Conservation (phyloP, 2,797 vertebrate species). For the Megalops cyprinoides region DNA sequence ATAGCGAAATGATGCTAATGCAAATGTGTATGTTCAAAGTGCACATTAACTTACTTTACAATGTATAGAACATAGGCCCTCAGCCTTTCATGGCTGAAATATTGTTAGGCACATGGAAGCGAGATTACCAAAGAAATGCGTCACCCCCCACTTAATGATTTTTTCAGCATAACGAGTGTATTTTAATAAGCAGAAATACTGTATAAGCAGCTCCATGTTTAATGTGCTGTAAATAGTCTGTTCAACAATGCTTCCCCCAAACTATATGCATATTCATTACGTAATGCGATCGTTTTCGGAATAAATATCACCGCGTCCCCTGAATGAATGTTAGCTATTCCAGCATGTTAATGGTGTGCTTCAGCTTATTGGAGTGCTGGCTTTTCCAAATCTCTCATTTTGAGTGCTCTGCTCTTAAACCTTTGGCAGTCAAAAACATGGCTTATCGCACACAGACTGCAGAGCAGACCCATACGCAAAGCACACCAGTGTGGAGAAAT, state of each 20-base stretch:
- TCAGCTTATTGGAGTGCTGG: conserved; percentile 26
- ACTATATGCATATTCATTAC: conserved; percentile 61
- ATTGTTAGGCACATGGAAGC: not conserved
- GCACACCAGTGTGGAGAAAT: not conserved
- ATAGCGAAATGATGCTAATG: too few species aligned
- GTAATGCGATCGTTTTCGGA: conserved; percentile 64
- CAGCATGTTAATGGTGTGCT: conserved; percentile 52
- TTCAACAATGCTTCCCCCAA: conserved; percentile 43
- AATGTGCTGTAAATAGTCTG: conserved; percentile 59
- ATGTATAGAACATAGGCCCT: not conserved
- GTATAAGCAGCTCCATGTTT: conserved; percentile 49
- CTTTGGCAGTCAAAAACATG: not conserved
- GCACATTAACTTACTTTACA: too few species aligned
- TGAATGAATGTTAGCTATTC: conserved; percentile 54
- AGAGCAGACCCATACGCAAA: not conserved
- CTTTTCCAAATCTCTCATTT: not conserved
- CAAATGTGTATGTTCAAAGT: too few species aligned
- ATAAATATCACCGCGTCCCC: conserved; percentile 55
- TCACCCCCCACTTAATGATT: not conserved
- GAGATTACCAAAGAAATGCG: not conserved
- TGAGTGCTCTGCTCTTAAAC: conserved; percentile 1
- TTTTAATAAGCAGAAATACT: conserved; percentile 54
- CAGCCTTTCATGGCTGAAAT: not conserved
- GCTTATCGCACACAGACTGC: not conserved
- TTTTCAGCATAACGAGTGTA: conserved; percentile 50